Percentiles rank a stretch among this genome's conserved stretches.
Evolutionary conservation across 1,140 invertebrate species (phyloP).

Genomic region (Zaprionus africanus): DNA sequence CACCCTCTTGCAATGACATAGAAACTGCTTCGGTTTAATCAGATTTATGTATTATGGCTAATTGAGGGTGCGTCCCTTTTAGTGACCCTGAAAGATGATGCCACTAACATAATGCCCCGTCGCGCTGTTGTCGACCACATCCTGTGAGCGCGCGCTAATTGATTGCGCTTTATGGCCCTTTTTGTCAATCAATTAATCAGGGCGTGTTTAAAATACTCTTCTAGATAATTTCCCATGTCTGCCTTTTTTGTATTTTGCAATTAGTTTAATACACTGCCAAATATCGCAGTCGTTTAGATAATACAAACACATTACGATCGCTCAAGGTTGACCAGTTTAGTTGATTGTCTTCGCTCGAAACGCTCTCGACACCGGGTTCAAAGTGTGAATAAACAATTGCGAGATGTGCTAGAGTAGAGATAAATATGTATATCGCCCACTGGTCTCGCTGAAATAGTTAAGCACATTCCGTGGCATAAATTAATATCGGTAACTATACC

Average conservation of each 20-base stretch:
- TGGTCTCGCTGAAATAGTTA: background rate
- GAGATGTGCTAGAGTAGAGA: background rate
- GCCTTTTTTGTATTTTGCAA: conserved; percentile 14
- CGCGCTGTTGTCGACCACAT: conserved; percentile 24
- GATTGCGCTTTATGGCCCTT: conserved; percentile 20
- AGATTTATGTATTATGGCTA: conserved; percentile 21
- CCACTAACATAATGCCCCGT: conserved; percentile 18
- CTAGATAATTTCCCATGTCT: background rate
- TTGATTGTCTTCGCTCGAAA: background rate
- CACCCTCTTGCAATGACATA: background rate
- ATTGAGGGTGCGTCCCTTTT: conserved; percentile 25
- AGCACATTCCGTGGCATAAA: conserved; percentile 4
- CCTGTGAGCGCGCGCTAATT: conserved; percentile 40
- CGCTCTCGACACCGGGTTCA: background rate
- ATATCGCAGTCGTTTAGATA: conserved; percentile 20
- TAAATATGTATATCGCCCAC: conserved; percentile 8
- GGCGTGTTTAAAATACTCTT: conserved; percentile 24
- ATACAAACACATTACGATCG: background rate
- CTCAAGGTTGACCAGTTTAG: conserved; percentile 9
- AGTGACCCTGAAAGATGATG: conserved; percentile 22
- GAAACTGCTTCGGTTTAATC: conserved; percentile 11
- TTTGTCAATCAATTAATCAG: conserved; percentile 48
- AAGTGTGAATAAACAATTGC: conserved; percentile 1
- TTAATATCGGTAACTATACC: conserved; percentile 12
- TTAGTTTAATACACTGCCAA: conserved; percentile 34